These are phyloP conservation scores for Stichodactyla helianthus DNA, from an alignment of 64 coral and sea anemone species.

Conservation along the genomic window DNA sequence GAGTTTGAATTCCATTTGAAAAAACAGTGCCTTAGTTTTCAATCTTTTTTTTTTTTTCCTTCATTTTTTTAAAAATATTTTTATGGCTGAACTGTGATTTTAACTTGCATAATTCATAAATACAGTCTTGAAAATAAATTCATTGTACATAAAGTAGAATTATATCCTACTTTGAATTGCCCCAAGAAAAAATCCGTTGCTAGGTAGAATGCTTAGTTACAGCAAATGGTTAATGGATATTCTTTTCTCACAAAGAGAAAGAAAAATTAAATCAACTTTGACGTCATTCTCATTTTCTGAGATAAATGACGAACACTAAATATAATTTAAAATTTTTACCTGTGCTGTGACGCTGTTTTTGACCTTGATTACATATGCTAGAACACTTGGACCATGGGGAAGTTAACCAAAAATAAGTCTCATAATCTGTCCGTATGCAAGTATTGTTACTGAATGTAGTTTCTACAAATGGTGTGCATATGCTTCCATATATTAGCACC, in stretches of 20 bases:
- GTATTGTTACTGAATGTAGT: conserved; percentile 34
- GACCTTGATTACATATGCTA: conserved; percentile 91
- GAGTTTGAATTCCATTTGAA: no score
- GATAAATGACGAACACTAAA: neutral
- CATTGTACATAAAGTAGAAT: no score
- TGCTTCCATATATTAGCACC: conserved; percentile 58
- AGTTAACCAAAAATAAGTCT: conserved; percentile 50
- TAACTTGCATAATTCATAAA: neutral
- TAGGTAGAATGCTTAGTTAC: neutral
- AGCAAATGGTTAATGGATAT: neutral
- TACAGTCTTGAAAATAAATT: no score
- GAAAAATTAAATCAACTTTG: neutral
- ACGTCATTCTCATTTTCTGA: neutral
- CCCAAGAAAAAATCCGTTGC: neutral
- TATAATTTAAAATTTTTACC: conserved; percentile 43
- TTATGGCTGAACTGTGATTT: no score
- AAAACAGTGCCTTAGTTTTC: no score
- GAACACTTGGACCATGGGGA: conserved; percentile 75
- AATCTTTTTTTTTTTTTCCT: no score
- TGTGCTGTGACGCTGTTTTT: conserved; percentile 36
- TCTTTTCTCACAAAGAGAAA: neutral
- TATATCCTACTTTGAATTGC: neutral
- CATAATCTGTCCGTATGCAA: conserved; percentile 57
- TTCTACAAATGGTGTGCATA: conserved; percentile 40
- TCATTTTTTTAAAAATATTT: no score